These are phyloP conservation scores for Hemicordylus capensis DNA, from an alignment of 2,113 vertebrate species.

Conservation along the genomic window DNA sequence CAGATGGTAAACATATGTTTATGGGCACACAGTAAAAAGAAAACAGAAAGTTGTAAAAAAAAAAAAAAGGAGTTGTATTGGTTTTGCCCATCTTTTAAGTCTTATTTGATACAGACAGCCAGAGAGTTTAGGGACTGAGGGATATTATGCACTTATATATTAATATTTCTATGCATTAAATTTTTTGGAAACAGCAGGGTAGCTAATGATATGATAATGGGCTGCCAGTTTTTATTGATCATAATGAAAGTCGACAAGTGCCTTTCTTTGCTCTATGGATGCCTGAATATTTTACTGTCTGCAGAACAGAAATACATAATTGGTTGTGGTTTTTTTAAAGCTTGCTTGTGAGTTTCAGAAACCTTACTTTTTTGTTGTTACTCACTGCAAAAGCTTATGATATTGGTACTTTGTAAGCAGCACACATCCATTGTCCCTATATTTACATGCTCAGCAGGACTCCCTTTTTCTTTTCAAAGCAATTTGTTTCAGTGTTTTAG, in stretches of 20 bases:
- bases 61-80: constrained; percentile 41
- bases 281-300: constrained; percentile 76
- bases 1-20: constrained; percentile 86
- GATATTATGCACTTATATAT: constrained; percentile 69
- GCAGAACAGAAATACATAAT: constrained; percentile 70
- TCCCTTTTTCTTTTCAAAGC: constrained; percentile 56
- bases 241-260: constrained; percentile 76
- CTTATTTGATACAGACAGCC: constrained; percentile 67
- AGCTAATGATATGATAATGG: constrained; percentile 81
- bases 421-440: constrained; percentile 43
- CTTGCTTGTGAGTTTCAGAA: constrained; percentile 58
- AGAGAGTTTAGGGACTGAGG: constrained; percentile 56
- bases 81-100: constrained; percentile 55
- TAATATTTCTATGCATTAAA: constrained; percentile 79
- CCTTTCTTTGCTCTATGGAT: constrained; percentile 71
- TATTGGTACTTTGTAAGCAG: constrained; percentile 62
- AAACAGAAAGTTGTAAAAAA: not conserved
- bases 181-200: constrained; percentile 74
- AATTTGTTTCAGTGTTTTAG: constrained; percentile 75
- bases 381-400: constrained; percentile 49
- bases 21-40: constrained; percentile 56
- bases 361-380: constrained; percentile 55
- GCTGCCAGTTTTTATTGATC: constrained; percentile 79
- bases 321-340: constrained; percentile 67
- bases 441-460: constrained; percentile 72